Conservation (phyloP, 2,113 vertebrate genomes). For the Laticauda laticaudata region DNA sequence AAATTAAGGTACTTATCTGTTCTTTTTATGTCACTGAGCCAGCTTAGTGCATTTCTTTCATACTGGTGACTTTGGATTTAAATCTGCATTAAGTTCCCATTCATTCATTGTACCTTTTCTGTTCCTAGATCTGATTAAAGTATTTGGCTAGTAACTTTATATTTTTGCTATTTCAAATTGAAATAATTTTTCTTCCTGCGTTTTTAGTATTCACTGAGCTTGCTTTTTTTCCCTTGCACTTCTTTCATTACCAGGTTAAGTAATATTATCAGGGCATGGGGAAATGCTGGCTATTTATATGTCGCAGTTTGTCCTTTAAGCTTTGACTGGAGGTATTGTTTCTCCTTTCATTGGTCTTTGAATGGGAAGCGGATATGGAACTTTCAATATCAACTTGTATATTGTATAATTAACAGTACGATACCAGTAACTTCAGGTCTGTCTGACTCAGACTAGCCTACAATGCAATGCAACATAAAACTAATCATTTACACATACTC, state of each 20-base stretch:
- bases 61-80: neutral
- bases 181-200: neutral
- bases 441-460: neutral
- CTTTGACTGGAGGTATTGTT: neutral
- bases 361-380: neutral
- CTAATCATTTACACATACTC: neutral
- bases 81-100: neutral
- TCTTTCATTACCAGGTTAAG: neutral
- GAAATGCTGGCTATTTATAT: neutral
- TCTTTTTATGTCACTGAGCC: neutral
- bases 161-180: neutral
- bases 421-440: neutral
- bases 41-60: neutral
- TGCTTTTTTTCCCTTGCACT: neutral
- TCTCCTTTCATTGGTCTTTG: neutral
- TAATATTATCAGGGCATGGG: neutral
- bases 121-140: neutral
- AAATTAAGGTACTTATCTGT: neutral
- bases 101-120: neutral
- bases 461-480: neutral
- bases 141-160: neutral
- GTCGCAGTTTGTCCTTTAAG: neutral
- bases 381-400: neutral
- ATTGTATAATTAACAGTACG: neutral
- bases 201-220: neutral